Conservation (phyloP, 1,140 invertebrate genomes). For the Brachionus asplanchnoidis region DNA sequence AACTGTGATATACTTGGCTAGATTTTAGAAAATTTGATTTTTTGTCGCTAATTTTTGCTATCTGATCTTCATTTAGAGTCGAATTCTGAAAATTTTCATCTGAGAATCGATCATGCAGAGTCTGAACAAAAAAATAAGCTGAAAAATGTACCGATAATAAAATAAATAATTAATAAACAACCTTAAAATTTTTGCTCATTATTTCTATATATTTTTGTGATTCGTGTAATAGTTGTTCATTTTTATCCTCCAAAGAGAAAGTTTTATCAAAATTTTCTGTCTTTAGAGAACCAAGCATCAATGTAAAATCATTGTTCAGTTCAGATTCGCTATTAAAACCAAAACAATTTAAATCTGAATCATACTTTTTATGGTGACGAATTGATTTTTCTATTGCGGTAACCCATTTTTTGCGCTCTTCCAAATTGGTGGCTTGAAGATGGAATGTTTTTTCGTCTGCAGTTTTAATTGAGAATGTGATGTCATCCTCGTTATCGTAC, state of each 20-base stretch:
- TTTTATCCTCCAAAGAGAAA: background rate
- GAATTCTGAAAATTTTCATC: background rate
- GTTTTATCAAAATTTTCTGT: background rate
- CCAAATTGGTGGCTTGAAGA: constrained; percentile 67
- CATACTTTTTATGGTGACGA: constrained; percentile 63
- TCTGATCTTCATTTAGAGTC: background rate
- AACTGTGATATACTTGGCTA: background rate
- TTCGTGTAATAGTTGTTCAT: background rate
- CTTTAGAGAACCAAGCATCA: background rate
- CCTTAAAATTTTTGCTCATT: background rate
- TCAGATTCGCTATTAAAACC: background rate
- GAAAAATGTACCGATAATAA: background rate
- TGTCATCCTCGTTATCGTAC: constrained; percentile 97
- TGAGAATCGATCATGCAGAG: background rate
- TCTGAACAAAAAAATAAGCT: background rate
- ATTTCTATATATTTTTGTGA: constrained; percentile 8
- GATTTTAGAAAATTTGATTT: background rate
- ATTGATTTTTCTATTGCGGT: constrained; percentile 88
- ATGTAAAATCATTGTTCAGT: background rate
- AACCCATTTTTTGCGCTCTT: constrained; percentile 89
- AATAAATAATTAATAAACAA: background rate
- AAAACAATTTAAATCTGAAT: background rate
- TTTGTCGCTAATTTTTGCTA: background rate
- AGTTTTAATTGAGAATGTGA: constrained; percentile 90
- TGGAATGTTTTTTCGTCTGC: constrained; percentile 98